phyloP scores from a whole-genome alignment of 2,888 invertebrate species.

The Strigamia maritima region DNA sequence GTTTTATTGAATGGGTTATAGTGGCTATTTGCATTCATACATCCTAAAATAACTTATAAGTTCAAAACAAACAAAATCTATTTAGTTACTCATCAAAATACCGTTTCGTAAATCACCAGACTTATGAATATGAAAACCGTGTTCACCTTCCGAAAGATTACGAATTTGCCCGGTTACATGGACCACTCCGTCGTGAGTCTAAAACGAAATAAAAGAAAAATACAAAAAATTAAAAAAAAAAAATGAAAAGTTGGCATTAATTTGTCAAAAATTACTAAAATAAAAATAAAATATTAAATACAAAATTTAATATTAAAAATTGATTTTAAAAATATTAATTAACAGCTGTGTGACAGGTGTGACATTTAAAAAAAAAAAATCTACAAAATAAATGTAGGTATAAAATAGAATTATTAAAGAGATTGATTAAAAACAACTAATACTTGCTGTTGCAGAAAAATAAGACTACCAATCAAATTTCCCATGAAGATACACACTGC shows the following conservation, averaged over 20 bases:
- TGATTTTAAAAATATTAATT: no score
- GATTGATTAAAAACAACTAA: no score
- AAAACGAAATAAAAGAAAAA: background rate
- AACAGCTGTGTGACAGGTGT: no score
- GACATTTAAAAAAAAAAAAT: no score
- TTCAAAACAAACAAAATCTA: background rate
- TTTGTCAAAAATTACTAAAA: no score
- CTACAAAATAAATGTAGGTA: no score
- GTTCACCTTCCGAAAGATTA: background rate
- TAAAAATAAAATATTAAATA: no score
- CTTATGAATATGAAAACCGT: constrained; percentile 1
- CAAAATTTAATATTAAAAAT: no score
- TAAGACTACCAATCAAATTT: background rate
- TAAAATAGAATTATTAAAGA: no score
- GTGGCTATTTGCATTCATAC: background rate
- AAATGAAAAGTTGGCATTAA: no score
- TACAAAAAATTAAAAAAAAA: no score
- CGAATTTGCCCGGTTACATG: background rate
- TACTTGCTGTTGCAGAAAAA: background rate
- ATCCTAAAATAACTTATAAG: background rate
- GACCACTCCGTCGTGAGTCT: background rate
- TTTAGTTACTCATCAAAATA: background rate
- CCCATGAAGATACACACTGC: background rate
- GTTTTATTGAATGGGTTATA: constrained; percentile 9
- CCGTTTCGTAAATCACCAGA: constrained; percentile 14